A percentile compares a stretch with the other conserved stretches of the same genome.
These are phyloP conservation scores for Mylabris phalerata DNA, from an alignment of 1,140 invertebrate genomes.

Conservation along the genomic window DNA sequence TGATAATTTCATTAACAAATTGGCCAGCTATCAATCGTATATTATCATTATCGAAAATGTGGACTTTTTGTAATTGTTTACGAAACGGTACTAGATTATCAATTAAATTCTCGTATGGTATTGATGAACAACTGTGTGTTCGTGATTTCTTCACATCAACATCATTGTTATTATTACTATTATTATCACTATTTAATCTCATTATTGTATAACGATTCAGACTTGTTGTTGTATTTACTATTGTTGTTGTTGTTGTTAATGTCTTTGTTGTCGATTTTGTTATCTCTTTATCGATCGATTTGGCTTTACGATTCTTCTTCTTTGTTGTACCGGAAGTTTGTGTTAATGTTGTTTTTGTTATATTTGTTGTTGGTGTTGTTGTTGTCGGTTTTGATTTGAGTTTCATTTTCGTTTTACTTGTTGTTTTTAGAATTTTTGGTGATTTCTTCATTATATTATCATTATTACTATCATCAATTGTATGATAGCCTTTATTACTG, in stretches of 20 bases:
- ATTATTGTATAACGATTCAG: conserved; percentile 38
- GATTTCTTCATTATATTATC: background rate
- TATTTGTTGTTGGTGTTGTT: conserved; percentile 21
- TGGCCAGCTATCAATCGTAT: background rate
- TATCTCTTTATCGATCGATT: conserved; percentile 6
- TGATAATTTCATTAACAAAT: background rate
- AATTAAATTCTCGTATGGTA: conserved; percentile 41
- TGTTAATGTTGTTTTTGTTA: background rate
- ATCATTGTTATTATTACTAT: conserved; percentile 26
- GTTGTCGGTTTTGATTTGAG: conserved; percentile 19
- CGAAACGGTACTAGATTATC: conserved; percentile 40
- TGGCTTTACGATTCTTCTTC: conserved; percentile 22
- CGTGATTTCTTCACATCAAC: conserved; percentile 32
- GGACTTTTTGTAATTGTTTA: conserved; percentile 39
- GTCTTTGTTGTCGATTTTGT: background rate
- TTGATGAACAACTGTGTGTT: conserved; percentile 39
- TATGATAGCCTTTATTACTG: conserved; percentile 30
- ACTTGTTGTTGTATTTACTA: conserved; percentile 34
- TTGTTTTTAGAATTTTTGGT: conserved; percentile 6
- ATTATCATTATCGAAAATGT: conserved; percentile 32
- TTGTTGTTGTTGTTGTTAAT: background rate
- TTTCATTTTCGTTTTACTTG: conserved; percentile 17
- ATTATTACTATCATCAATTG: conserved; percentile 22
- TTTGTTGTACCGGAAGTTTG: background rate
- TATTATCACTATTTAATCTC: conserved; percentile 21